Evolutionary conservation across 1,140 invertebrate species (phyloP).

Genomic region (Drosophila kikkawai): DNA sequence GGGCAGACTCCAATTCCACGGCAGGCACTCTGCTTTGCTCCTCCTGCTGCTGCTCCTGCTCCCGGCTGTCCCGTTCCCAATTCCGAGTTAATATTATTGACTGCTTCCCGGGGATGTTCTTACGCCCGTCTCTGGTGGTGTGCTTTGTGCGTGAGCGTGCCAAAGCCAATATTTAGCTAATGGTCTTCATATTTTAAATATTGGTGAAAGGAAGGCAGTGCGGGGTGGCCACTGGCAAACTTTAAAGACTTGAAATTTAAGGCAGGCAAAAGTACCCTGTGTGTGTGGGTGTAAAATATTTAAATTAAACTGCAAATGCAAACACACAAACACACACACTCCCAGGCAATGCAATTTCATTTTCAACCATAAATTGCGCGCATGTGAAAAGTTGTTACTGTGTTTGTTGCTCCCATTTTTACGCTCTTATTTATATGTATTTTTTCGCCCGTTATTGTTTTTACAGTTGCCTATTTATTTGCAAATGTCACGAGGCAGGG

Average conservation of each 20-base stretch:
- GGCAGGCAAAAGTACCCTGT: conserved; percentile 9
- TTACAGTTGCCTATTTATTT: conserved; percentile 67
- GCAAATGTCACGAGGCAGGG: conserved; percentile 71
- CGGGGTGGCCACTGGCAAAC: conserved; percentile 20
- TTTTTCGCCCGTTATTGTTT: conserved; percentile 33
- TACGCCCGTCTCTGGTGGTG: background rate
- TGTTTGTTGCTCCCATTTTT: conserved; percentile 46
- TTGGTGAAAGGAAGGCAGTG: conserved; percentile 34
- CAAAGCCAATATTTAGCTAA: conserved; percentile 83
- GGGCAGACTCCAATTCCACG: conserved; percentile 50
- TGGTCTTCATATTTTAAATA: conserved; percentile 84
- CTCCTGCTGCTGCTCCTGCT: conserved; percentile 18
- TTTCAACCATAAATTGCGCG: conserved; percentile 73
- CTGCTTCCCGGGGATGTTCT: conserved; percentile 57
- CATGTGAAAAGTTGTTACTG: conserved; percentile 53
- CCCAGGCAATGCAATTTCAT: conserved; percentile 71
- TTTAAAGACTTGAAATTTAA: conserved; percentile 42
- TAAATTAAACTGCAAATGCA: conserved; percentile 71
- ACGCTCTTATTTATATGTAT: conserved; percentile 41
- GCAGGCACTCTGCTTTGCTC: conserved; percentile 25
- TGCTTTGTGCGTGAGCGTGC: conserved; percentile 62
- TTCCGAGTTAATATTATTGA: conserved; percentile 79
- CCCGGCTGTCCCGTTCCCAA: conserved; percentile 31
- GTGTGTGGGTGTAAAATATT: conserved; percentile 63
- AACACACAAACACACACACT: conserved; percentile 34